These are phyloP conservation scores for Anabas testudineus DNA, from an alignment of 2,797 vertebrate genomes.

Conservation along the genomic window DNA sequence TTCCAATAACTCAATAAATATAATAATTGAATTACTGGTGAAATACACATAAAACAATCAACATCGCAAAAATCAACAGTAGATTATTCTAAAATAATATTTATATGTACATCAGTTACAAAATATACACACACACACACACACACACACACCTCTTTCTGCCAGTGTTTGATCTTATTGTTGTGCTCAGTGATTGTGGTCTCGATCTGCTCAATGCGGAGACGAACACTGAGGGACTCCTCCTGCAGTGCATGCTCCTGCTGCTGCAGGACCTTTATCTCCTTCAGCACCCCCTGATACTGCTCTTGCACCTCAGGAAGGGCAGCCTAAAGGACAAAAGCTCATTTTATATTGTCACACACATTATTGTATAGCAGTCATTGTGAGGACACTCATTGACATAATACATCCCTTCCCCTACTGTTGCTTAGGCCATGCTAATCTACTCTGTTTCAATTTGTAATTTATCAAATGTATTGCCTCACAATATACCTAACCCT, in stretches of 20 bases:
- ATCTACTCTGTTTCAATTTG: too few species aligned
- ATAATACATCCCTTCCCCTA: too few species aligned
- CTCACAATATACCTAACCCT: too few species aligned
- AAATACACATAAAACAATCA: too few species aligned
- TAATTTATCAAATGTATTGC: too few species aligned
- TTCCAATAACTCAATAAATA: neutral
- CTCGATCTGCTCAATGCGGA: conserved; percentile 92
- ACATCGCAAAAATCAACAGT: neutral
- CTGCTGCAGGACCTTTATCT: conserved; percentile 88
- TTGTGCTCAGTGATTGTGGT: conserved; percentile 88
- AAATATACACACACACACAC: too few species aligned
- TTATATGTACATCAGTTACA: too few species aligned
- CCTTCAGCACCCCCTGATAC: conserved; percentile 84
- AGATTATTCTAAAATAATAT: neutral
- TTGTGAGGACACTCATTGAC: too few species aligned
- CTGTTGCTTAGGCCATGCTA: too few species aligned
- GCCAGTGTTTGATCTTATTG: conserved; percentile 94
- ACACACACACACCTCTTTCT: conserved; percentile 90
- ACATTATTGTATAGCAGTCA: too few species aligned
- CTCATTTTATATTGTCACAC: neutral
- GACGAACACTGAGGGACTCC: conserved; percentile 91
- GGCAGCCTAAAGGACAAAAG: conserved; percentile 76
- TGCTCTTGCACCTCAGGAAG: conserved; percentile 90
- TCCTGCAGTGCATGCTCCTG: conserved; percentile 91
- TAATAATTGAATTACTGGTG: too few species aligned